These are phyloP conservation scores for Tringa solitaria DNA, from an alignment of 2,113 vertebrate species.

Conservation along the genomic window DNA sequence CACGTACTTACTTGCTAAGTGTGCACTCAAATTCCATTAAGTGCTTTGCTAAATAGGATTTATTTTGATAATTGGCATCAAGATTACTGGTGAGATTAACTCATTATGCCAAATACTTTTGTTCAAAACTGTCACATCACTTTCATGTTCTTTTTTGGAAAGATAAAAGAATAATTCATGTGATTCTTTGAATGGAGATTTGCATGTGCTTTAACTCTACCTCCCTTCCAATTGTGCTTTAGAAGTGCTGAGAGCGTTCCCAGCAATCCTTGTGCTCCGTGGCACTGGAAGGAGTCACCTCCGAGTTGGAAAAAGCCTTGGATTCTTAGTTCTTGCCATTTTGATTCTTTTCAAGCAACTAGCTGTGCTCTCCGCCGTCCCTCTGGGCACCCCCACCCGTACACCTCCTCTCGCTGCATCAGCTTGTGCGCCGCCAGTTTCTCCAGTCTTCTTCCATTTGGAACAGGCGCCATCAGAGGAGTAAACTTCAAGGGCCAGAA, in stretches of 20 bases:
- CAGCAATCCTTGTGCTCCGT: not conserved
- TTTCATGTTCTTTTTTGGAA: not conserved
- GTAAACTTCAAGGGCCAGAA: not conserved
- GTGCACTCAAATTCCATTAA: not conserved
- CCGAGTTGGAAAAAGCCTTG: not conserved
- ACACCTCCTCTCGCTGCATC: not conserved
- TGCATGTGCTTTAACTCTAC: not conserved
- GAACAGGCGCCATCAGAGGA: not conserved
- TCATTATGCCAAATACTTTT: not conserved
- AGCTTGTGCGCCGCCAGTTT: not conserved
- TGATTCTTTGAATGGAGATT: not conserved
- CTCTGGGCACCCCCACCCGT: not conserved
- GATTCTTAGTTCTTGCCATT: not conserved
- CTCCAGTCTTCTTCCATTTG: not conserved
- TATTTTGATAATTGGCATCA: not conserved
- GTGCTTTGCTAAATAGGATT: not conserved
- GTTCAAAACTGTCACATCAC: not conserved
- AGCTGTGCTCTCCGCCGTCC: accelerated
- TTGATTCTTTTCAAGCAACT: not conserved
- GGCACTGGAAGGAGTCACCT: not conserved
- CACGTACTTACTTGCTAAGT: not conserved
- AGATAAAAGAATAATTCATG: not conserved
- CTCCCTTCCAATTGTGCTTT: not conserved
- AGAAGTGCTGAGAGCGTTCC: not conserved
- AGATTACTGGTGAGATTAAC: not conserved